Evolutionary conservation across 2,888 invertebrate genomes (phyloP), one percentile per base, ranked within the genome.

Genomic region (Andrena haemorrhoa): DNA sequence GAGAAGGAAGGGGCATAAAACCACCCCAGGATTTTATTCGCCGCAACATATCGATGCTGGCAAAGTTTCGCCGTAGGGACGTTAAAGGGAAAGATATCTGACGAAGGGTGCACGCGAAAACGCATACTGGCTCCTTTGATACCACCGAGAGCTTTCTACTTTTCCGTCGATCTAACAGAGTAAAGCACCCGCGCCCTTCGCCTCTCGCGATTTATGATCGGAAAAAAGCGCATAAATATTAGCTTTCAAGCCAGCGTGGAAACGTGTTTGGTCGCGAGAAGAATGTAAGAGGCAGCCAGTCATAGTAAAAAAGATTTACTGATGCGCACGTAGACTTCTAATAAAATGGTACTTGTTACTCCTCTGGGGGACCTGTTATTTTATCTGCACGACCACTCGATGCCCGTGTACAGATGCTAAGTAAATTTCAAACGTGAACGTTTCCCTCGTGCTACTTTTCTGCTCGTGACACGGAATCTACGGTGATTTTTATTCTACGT

Each of bases 81-180:
- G 23, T 69, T 64, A 63, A 69, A 63, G 63, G 53, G 31, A 33
- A 47, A 6, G 58, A 41, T 72, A 66, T 41, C 26, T 61, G 61
- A 29, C 49, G 49, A 26, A 56, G 23, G 47, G 47, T 7, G 26
- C 41, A 66, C 51, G 35, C 35, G 66, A 63, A 72, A 77, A 73
- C 61, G 73, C 66, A 73, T 77, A 78, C 73, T 68, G 61, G 73
- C 66, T 8, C n/a, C 76, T 70, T 79, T 58, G 70, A 79, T 79
- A 70, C 65, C 79, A 56, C 41, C 58, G 29, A 60, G 60, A 23
- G 58, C 49, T 79, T 70, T 70, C 60, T 70, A 58, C 69, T 64
- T 69, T 51, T 64, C 58, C 20, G 49, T 75, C 79, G 41, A 74
- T 69, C 64, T 33, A 31, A 16, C 75, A 10, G 63, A 49, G 49